A percentile compares a stretch with the other conserved stretches of the same genome.
These are phyloP conservation scores for Cynodonichthys magdalenae DNA, from an alignment of 2,797 vertebrate genomes.

Conservation along the genomic window DNA sequence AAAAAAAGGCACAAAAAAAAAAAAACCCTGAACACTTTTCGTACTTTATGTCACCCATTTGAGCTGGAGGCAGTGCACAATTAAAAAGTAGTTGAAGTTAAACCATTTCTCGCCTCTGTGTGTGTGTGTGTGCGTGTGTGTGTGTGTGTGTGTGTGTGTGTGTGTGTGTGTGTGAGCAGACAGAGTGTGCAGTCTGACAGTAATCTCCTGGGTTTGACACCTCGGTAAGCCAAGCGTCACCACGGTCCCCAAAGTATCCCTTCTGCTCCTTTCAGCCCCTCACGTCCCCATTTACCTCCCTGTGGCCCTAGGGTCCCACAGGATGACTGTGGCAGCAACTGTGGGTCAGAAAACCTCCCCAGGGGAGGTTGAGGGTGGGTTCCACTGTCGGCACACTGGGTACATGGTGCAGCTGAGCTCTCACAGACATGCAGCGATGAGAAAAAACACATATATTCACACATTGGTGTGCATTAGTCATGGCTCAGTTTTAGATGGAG, in stretches of 20 bases:
- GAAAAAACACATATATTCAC: conserved; percentile 40
- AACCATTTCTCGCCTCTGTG: conserved; percentile 23
- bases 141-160: conserved; percentile 26
- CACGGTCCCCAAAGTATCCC: conserved; percentile 32
- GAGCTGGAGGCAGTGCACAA: conserved; percentile 46
- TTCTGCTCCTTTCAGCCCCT: conserved; percentile 29
- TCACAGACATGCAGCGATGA: conserved; percentile 2
- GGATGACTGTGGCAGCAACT: conserved; percentile 51
- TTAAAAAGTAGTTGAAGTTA: conserved; percentile 55
- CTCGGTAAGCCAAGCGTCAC: conserved; percentile 52
- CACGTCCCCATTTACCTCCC: conserved; percentile 47
- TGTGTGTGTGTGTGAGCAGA: conserved; percentile 26
- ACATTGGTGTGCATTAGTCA: conserved; percentile 26
- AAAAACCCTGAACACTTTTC: conserved; percentile 32
- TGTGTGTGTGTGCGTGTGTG: conserved; percentile 32
- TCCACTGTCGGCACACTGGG: conserved; percentile 32
- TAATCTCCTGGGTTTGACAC: conserved; percentile 66
- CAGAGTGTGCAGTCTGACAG: conserved; percentile 45
- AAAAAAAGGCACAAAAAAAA: no score
- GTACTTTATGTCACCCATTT: conserved; percentile 23
- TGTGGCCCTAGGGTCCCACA: conserved; percentile 44
- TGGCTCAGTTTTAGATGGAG: conserved; percentile 25
- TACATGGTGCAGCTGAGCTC: conserved; percentile 64
- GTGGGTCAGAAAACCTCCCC: conserved; percentile 51
- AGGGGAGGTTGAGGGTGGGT: not conserved